These are phyloP conservation scores for Parnassius mnemosyne DNA, from an alignment of 2,888 invertebrate species.

Conservation along the genomic window DNA sequence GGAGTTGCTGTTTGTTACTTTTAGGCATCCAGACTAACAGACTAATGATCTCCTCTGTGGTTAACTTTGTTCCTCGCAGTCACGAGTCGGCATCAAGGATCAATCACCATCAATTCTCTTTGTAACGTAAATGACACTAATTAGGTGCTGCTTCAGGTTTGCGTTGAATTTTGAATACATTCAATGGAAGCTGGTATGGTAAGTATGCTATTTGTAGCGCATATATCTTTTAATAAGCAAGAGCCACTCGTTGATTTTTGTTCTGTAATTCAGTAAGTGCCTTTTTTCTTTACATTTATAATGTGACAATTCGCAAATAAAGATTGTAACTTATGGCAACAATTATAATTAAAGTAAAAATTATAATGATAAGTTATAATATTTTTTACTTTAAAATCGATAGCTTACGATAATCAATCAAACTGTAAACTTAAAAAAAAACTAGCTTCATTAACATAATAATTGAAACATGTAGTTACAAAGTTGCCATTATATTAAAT, in stretches of 20 bases:
- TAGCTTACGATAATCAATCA: too few species aligned
- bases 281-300: too few species aligned
- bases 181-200: constrained; percentile 12
- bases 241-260: not conserved
- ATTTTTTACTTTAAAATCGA: too few species aligned
- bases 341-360: too few species aligned
- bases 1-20: not conserved
- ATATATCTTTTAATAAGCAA: not conserved
- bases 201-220: not conserved
- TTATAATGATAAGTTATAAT: too few species aligned
- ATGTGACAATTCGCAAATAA: too few species aligned
- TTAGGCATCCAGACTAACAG: constrained; percentile 10
- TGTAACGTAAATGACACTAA: constrained; percentile 27
- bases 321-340: too few species aligned
- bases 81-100: constrained; percentile 12
- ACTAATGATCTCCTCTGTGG: constrained; percentile 17
- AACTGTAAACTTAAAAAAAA: too few species aligned
- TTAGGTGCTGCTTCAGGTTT: constrained; percentile 16
- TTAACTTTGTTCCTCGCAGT: constrained; percentile 3
- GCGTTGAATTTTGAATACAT: constrained; percentile 18
- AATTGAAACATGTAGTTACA: too few species aligned
- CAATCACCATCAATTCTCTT: constrained; percentile 26
- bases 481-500: not conserved
- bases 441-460: too few species aligned
- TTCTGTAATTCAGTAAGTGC: too few species aligned